These are phyloP conservation scores for Heterochromis multidens DNA, from an alignment of 2,113 vertebrate genomes.

Conservation along the genomic window DNA sequence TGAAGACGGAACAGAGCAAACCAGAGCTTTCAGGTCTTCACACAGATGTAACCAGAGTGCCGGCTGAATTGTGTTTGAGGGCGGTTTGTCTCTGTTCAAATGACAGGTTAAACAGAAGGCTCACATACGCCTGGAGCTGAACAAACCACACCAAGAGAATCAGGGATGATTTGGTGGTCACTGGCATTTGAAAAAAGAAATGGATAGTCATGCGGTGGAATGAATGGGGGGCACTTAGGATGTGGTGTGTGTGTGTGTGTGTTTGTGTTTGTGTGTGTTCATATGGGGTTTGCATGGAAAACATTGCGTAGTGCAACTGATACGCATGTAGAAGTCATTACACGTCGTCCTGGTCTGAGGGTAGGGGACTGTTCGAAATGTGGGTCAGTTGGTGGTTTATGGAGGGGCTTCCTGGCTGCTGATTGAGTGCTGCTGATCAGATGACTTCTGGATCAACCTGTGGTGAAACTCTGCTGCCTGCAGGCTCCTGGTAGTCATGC, in stretches of 20 bases:
- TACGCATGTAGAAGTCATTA: slow-evolving; percentile 57
- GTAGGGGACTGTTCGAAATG: slow-evolving; percentile 12
- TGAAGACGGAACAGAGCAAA: background rate
- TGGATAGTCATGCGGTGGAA: slow-evolving; percentile 23
- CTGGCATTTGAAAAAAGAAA: slow-evolving; percentile 29
- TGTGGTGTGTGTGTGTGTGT: slow-evolving; percentile 28
- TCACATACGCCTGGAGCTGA: slow-evolving; percentile 8
- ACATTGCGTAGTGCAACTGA: slow-evolving; percentile 51
- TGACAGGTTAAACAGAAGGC: slow-evolving; percentile 30
- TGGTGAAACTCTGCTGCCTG: background rate
- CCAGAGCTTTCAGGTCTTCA: background rate
- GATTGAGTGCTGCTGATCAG: slow-evolving; percentile 29
- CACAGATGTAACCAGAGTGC: slow-evolving; percentile 5
- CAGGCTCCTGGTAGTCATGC: background rate
- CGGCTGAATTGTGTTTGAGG: background rate
- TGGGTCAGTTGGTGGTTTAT: slow-evolving; percentile 57
- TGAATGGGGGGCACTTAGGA: slow-evolving; percentile 3
- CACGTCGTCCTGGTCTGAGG: background rate
- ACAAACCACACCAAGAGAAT: slow-evolving; percentile 26
- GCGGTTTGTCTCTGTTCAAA: background rate
- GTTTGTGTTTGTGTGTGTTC: background rate
- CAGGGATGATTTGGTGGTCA: slow-evolving; percentile 18
- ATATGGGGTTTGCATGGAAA: slow-evolving; percentile 55
- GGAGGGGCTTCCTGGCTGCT: background rate
- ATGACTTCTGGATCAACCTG: slow-evolving; percentile 16